Evolutionary conservation across 2,888 invertebrate genomes (phyloP).

Genomic region (Cyaniris semiargus): DNA sequence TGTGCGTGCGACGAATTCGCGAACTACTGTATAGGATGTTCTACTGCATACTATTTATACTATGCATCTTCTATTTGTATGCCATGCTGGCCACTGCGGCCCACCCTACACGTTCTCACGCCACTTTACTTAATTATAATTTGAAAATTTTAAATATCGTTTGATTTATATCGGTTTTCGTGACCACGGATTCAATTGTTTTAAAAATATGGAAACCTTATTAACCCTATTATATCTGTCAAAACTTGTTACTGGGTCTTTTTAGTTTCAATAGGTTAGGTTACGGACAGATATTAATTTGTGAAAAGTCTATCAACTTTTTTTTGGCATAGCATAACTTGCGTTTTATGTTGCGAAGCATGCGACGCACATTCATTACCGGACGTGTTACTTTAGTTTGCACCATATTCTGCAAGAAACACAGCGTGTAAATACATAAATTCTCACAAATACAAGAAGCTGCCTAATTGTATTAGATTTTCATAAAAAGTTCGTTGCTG

Average conservation of each 20-base stretch:
- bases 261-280: too few relatives aligned
- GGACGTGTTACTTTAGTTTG: neutral
- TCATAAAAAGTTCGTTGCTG: constrained; percentile 1
- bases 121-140: constrained; percentile 73
- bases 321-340: neutral
- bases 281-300: too few relatives aligned
- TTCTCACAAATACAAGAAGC: neutral
- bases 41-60: neutral
- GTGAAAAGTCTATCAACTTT: too few relatives aligned
- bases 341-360: neutral
- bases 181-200: constrained; percentile 22
- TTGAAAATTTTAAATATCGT: constrained; percentile 43
- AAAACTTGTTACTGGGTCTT: neutral
- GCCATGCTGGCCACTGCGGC: constrained; percentile 51
- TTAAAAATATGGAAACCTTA: neutral
- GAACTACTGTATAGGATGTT: neutral
- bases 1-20: neutral
- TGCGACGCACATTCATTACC: neutral
- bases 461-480: neutral
- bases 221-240: too few relatives aligned
- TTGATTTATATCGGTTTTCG: constrained; percentile 24
- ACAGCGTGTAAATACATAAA: neutral
- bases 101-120: constrained; percentile 75
- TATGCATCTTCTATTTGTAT: constrained; percentile 47
- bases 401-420: neutral